phyloP scores from a whole-genome alignment of 2,888 invertebrate species.

The Erebia ligea region DNA sequence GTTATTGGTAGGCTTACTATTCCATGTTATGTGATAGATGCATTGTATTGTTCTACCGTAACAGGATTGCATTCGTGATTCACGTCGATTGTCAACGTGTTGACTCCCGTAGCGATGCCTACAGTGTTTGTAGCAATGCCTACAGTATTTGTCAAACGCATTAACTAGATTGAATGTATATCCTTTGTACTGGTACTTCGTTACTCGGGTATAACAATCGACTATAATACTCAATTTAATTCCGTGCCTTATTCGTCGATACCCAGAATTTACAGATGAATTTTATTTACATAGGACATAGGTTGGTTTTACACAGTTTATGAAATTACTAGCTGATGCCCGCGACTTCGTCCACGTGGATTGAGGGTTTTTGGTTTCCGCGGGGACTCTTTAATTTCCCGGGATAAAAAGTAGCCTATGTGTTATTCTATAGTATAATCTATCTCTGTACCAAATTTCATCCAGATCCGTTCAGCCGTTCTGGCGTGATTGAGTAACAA shows the following conservation, averaged over 20 bases:
- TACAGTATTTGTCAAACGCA: conserved; percentile 12
- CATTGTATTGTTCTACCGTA: conserved; percentile 50
- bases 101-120: conserved; percentile 7
- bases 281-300: too few species aligned
- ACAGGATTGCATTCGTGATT: conserved; percentile 54
- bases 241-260: not conserved
- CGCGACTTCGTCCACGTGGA: too few species aligned
- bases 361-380: too few species aligned
- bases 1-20: conserved; percentile 27
- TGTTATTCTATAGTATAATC: too few species aligned
- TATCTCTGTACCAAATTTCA: too few species aligned
- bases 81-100: conserved; percentile 47
- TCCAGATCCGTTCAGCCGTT: too few species aligned
- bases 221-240: not conserved
- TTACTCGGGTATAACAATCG: not conserved
- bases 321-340: too few species aligned
- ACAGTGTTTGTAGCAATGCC: conserved; percentile 5
- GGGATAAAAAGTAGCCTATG: too few species aligned
- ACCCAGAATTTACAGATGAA: too few species aligned
- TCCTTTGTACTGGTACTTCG: conserved; percentile 4
- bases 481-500: too few species aligned
- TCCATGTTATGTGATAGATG: conserved; percentile 34
- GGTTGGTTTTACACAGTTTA: not conserved
- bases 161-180: not conserved
- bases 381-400: too few species aligned